Base-by-base conservation (phyloP, 2,888 invertebrate species). In the Sabatieria punctata region DNA sequence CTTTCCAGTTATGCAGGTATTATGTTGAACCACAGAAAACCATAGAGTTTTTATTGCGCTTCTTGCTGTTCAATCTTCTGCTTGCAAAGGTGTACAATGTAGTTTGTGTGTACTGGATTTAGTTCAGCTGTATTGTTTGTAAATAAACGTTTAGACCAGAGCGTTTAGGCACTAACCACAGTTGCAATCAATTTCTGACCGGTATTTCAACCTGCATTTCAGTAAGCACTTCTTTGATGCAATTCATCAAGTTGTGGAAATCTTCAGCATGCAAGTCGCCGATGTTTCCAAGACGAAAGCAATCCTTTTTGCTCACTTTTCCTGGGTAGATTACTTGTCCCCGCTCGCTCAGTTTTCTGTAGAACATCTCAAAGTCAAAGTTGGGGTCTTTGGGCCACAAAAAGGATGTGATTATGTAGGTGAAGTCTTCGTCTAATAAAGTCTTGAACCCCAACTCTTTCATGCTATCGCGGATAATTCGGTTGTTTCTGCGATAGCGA, bases 301-400 rank as follows among this genome's bases (percentile, higher is more conserved):
- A 68, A 49, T 69, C 65, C 0, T 65, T 63, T 36, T 65, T 57
- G 19, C 68, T 60, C 27, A 70, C 66, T 57, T 71, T 71, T 2
- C 71, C 71, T 11, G 71, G 70, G 53, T 71, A 71, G 48, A 71
- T 71, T 22, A 71, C 65, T 48, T 66, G 67, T 49, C 63, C 70
- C 59, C 60, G 61, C 2, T 67, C 63, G 52, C 66, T 67, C 15
- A 71, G 60, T 35, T 56, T 57, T 22, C 55, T 53, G 56, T 70
- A 71, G 52, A 72, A 70, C 30, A 59, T 57, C 15, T 58, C 57
- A 53, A 71, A 71, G 49, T 60, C 54, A 53, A 71, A 72, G 46
- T 66, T 65, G 13, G 59, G 55, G 54, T 69, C 60, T 2, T 57
- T 52, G 1, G 71, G 72, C 51, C 61, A 70, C 47, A 55, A 52